Base-by-base conservation (phyloP, 1,140 invertebrate genomes). In the Pomacea maculata region DNA sequence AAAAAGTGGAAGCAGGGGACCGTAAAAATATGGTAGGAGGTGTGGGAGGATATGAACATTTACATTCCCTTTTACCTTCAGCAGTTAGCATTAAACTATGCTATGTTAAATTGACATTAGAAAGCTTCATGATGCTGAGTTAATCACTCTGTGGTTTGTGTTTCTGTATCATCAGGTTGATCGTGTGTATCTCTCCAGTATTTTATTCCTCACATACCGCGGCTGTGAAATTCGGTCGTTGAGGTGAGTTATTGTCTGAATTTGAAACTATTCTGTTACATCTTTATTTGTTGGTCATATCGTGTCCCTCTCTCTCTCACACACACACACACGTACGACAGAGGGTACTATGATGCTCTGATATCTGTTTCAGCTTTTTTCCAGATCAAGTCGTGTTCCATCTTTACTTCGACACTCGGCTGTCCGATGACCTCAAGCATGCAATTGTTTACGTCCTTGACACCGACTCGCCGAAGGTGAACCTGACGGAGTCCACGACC, bases 391-490 rank as follows among this genome's bases (percentile, higher is more conserved):
- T 78, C 11, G 61, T 25, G 19, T 78, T 78, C 67, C 19, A 7
- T 14, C 67, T 78, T 3, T 78, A 70, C 57, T 78, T 78, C 55
- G 65, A 78, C 67, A n/a, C 77, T 67, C 65, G 10, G 25, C 12
- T 57, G 4, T 71, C 77, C n/a, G 19, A 55, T 17, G 65, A 78
- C n/a, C 77, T 78, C 5, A 21, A 57, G 25, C 45, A 52, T 54
- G 77, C 54, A 17, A 29, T 78, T 25, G n/a, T 52, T n/a, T 71
- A 78, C 77, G 54, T 78, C 52, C 77, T 78, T 14, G 21, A 1
- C 0, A 54, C 71, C 54, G 65, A 71, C 17, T 57, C 77, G 15
- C 77, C 77, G 52, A 78, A 78, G 77, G 77, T 78, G 67, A 71
- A 78, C 77, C 67, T 78, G 65, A 70, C 67, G 67, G 17, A 70